Evolutionary conservation across 2,888 invertebrate genomes (phyloP).

Genomic region (Sisyra terminalis): DNA sequence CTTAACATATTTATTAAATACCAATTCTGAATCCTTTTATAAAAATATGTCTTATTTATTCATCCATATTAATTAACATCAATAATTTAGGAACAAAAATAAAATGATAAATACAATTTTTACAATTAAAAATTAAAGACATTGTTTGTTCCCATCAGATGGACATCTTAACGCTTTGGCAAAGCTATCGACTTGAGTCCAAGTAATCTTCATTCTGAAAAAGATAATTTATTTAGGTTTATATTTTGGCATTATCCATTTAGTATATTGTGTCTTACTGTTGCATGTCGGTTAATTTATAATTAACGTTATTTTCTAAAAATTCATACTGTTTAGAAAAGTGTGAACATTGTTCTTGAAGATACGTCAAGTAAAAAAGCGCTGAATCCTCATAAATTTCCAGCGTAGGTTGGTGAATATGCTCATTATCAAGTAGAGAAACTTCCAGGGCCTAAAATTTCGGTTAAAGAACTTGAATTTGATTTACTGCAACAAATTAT

Average conservation of each 20-base stretch:
- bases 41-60: no score
- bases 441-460: slow-evolving; percentile 17
- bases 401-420: slow-evolving; percentile 29
- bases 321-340: slow-evolving; percentile 23
- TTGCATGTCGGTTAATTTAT: slow-evolving; percentile 20
- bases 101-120: neutral
- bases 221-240: no score
- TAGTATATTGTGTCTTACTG: slow-evolving; percentile 6
- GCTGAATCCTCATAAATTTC: slow-evolving; percentile 30
- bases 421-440: slow-evolving; percentile 16
- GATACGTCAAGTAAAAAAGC: slow-evolving; percentile 35
- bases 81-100: no score
- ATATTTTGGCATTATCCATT: no score
- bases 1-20: no score
- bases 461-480: slow-evolving; percentile 2
- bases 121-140: slow-evolving; percentile 1
- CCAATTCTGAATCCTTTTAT: no score
- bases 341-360: slow-evolving; percentile 30
- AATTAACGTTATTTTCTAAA: slow-evolving; percentile 23
- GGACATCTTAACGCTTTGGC: slow-evolving; percentile 17
- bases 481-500: neutral
- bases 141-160: slow-evolving; percentile 5
- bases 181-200: slow-evolving; percentile 22
- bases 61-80: no score
- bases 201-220: slow-evolving; percentile 22